A percentile compares a stretch with the other conserved stretches of the same genome.
Conservation (phyloP, 2,888 invertebrate species). For the Drosophila suboccidentalis region DNA sequence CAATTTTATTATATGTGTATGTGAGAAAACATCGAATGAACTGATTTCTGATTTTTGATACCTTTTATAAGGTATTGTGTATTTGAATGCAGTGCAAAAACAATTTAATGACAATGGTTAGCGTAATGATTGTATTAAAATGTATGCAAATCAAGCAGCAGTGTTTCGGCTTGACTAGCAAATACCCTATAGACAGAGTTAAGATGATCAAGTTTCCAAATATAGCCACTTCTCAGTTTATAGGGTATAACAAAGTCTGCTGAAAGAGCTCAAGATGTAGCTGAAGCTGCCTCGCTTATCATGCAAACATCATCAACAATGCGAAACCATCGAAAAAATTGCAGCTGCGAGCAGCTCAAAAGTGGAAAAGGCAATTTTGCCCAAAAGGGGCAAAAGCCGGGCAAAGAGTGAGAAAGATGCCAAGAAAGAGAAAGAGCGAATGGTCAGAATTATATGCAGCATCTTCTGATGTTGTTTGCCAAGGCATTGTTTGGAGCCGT, state of each 20-base stretch:
- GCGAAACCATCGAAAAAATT: constrained; percentile 35
- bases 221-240: not conserved
- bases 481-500: constrained; percentile 41
- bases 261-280: constrained; percentile 1
- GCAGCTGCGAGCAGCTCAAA: constrained; percentile 50
- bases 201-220: not conserved
- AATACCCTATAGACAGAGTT: not conserved
- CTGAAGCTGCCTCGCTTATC: constrained; percentile 29
- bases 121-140: constrained; percentile 47
- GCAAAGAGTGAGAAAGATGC: not conserved
- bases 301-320: constrained; percentile 46
- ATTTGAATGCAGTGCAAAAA: too few relatives aligned
- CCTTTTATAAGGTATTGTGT: too few relatives aligned
- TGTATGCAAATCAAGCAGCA: constrained; percentile 38
- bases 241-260: constrained; percentile 11
- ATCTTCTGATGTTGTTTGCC: constrained; percentile 24
- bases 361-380: constrained; percentile 69
- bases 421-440: not conserved
- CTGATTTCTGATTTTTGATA: too few relatives aligned
- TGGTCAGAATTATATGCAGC: constrained; percentile 10
- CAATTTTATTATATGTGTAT: not conserved
- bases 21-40: not conserved
- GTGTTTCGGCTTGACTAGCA: not conserved
- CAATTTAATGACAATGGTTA: not conserved
- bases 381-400: constrained; percentile 49